Evolutionary conservation across 2,113 vertebrate genomes (phyloP), one percentile per base, ranked within the genome.

Genomic region (Oriolus oriolus): DNA sequence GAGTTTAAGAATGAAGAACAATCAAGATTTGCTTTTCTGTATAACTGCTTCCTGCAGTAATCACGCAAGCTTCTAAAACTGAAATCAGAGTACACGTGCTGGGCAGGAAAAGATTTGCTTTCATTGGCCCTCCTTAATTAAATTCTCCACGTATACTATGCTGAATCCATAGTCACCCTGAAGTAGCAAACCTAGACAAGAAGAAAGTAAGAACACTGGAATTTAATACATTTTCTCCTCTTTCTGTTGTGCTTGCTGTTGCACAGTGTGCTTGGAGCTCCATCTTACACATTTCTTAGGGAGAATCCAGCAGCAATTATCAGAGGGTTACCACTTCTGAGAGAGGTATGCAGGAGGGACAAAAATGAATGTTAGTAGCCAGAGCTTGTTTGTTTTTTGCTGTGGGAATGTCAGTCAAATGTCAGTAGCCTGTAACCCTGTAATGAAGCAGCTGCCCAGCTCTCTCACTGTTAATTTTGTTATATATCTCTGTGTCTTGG

Each of bases 1-100:
- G 54, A 84, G 37, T 71, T 75, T 84, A 68, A 87, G 77, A 90
- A 86, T 64, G 80, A 90, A 60, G 74, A 82, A 79, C 26, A 75
- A 54, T 41, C 49, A 50, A 45, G 56, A 54, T 83, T 79, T 90
- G 11, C 33, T 90, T 84, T 89, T 82, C 42, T 83, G 12, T 68
- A 37, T 63, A 82, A 59, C 28, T 74, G n/a, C 30, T 92, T 93
- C 85, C 68, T 92, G 56, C 77, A 73, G 77, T 41, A 63, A 61
- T 69, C 78, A 83, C 0, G 2, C 3, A 6, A 69, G 45, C 45
- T 93, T 82, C 73, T 93, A 37, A 83, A 89, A 57, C 66, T 68
- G 61, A 81, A 75, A 63, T 84, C 26, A 26, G 66, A 68, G n/a
- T 61, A 76, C 0, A 0, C 1, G 10, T 77, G 35, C 50, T 61